Percentiles rank a stretch among this genome's conserved stretches.
These are phyloP conservation scores for Temnothorax rugatulus DNA, from an alignment of 2,888 invertebrate species.

Conservation along the genomic window DNA sequence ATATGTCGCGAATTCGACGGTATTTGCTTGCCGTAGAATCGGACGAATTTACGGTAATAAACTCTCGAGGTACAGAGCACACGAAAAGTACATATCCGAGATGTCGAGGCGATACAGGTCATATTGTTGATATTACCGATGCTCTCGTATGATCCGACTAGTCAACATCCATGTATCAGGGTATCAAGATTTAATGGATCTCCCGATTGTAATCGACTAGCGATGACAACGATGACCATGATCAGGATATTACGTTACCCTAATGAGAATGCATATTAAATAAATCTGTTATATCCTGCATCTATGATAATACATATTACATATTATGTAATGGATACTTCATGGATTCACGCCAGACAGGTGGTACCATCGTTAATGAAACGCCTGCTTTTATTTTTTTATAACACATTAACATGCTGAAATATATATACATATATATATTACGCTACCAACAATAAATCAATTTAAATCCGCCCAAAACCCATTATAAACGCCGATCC, in stretches of 20 bases:
- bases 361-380: background rate
- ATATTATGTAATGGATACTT: constrained; percentile 34
- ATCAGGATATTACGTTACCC: constrained; percentile 34
- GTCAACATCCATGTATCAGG: constrained; percentile 53
- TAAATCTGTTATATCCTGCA: constrained; percentile 25
- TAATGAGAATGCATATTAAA: constrained; percentile 42
- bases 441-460: background rate
- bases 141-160: constrained; percentile 39
- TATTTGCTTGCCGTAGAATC: constrained; percentile 58
- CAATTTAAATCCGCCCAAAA: constrained; percentile 5
- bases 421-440: background rate
- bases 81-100: constrained; percentile 64
- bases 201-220: constrained; percentile 48
- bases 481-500: constrained; percentile 8
- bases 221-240: constrained; percentile 24
- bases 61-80: constrained; percentile 57
- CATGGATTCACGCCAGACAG: constrained; percentile 13
- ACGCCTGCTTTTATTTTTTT: background rate
- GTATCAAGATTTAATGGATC: constrained; percentile 50
- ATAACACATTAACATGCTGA: constrained; percentile 12
- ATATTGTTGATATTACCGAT: constrained; percentile 52
- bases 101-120: constrained; percentile 20
- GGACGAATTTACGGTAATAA: constrained; percentile 68
- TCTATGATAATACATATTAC: constrained; percentile 36
- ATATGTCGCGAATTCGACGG: constrained; percentile 28